Base-by-base conservation (phyloP, 2,797 vertebrate genomes). In the Anas bernieri region DNA sequence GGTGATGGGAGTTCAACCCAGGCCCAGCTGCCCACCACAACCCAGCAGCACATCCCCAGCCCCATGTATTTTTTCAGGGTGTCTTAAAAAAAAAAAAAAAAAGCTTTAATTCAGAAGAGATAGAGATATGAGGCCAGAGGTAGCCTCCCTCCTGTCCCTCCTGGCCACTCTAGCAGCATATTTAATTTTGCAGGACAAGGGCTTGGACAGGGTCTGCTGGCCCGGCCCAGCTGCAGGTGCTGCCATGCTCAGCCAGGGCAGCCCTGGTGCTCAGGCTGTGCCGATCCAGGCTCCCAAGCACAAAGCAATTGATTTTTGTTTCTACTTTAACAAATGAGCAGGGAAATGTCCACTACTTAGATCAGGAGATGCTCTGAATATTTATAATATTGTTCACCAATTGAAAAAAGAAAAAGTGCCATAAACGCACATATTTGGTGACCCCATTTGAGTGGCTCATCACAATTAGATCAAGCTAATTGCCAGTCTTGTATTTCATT, bases 401-500 rank as follows among this genome's bases (percentile, higher is more conserved):
- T 22, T 58, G 82, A 7, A 4, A 20, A 48, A 81, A 82, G 41
- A 73, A 59, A 23, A 70, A 82, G 82, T 73, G 94, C 90, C 94
- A 74, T 92, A 92, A 95, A 95, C 2, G 90, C 88, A 77, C 59
- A 88, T 81, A 87, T 95, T 95, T 95, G 85, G 68, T 92, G 95
- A 95, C 95, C 96, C 86, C 87, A 45, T 95, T 86, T 88, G 89
- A 97, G 92, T 37, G 73, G 90, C 90, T 97, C 95, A 43, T 96
- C 96, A 88, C 91, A 78, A 96, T 97, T 95, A 97, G 87, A 97
- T 94, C 83, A 90, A 93, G 94, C 93, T 98, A 97, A 97, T 97
- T 97, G 97, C 95, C 58, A 78, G 95, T 67, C 97, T 97, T 96
- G 96, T 96, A 96, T 97, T 97, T 94, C 96, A 96, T 96, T 96